These are phyloP conservation scores for Apaloderma vittatum DNA, from an alignment of 2,113 vertebrate genomes.

Conservation along the genomic window DNA sequence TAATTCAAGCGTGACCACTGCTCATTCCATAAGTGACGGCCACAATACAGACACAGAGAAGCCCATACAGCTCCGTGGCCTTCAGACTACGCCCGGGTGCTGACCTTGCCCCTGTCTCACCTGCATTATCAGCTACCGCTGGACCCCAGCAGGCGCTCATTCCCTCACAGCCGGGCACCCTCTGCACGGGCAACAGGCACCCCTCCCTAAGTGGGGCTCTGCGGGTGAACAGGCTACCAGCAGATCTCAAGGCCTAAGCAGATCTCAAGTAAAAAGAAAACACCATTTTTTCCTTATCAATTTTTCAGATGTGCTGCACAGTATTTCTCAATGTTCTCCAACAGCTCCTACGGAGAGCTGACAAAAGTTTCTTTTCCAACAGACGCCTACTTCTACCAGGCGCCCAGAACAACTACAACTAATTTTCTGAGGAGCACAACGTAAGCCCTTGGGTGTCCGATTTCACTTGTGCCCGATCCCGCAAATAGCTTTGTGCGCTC, in stretches of 20 bases:
- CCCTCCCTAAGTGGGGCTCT: accelerated
- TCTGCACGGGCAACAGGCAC: background rate
- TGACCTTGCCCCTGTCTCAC: background rate
- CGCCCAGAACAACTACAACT: background rate
- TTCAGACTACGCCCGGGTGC: background rate
- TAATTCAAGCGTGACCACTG: too few species aligned
- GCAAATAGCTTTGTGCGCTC: background rate
- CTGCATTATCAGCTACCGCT: background rate
- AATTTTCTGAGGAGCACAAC: accelerated
- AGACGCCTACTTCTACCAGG: background rate
- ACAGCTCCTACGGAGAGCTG: background rate
- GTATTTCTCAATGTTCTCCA: background rate
- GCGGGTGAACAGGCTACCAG: background rate
- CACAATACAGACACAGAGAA: background rate
- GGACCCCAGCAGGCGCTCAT: background rate
- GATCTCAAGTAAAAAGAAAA: background rate
- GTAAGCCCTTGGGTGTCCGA: accelerated
- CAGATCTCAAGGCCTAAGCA: background rate
- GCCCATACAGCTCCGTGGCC: background rate
- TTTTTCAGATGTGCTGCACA: accelerated
- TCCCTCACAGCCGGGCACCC: accelerated
- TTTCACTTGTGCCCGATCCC: accelerated
- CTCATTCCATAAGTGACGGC: background rate
- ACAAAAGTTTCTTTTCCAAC: background rate
- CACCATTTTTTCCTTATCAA: background rate